Evolutionary conservation across 2,113 vertebrate genomes (phyloP), one percentile per base, ranked within the genome.

Genomic region (Nothocercus nigrocapillus): DNA sequence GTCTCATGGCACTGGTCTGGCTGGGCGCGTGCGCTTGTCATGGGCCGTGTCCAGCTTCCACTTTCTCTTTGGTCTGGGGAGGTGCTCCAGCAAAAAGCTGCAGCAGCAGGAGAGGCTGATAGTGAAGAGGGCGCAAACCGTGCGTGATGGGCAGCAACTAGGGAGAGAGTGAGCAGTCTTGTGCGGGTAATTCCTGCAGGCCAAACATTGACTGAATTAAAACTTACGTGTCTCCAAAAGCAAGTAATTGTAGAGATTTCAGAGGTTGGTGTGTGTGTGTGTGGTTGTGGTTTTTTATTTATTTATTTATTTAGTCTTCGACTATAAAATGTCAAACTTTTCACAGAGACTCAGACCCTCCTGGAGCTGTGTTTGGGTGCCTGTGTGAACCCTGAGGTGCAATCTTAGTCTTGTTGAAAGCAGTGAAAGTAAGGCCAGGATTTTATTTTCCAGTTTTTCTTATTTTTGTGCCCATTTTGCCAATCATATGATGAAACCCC

Each of bases 101-200:
- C 47, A 70, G 27, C 53, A 15, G 28, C 49, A 22, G 32, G 36
- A 82, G 11, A 42, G 22, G 28, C 49, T 77, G 67, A 10, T 16
- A 0, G 1, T 22, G 64, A 54, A 34, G 25, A 81, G 19, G 14
- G 34, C 51, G 45, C 24, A 16, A 49, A 27, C 14, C 21, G 18
- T 32, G 40, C 24, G 44, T 9, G 13, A 8, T 10, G 40, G 40
- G 27, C 15, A 79, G 1, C 10, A 15, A 32, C n/a, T 4, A 4
- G 19, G 8, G 8, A 24, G 47, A 61, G 36, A 27, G 38, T 7
- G 25, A 49, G 44, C 1, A 0, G 12, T 21, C 47, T 67, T 40
- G 47, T 32, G 4, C 3, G 0, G 1, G 13, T 53, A 58, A 11
- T 5, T 13, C 0, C 2, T 9, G 9, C 64, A 80, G 28, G 34